These are phyloP conservation scores for Kryphioiulus occultus DNA, from an alignment of 2,888 invertebrate genomes.

Conservation along the genomic window DNA sequence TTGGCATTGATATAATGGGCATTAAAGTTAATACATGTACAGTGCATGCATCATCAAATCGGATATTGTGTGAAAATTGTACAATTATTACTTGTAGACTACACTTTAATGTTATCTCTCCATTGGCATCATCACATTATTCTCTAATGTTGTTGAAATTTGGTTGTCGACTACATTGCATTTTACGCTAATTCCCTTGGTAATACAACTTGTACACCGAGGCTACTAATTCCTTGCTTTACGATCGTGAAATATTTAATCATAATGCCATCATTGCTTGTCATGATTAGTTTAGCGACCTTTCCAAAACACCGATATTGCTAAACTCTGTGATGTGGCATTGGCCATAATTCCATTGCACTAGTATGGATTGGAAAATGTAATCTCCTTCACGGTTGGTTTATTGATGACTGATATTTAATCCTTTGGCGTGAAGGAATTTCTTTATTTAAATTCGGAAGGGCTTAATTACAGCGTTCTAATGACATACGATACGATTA, in stretches of 20 bases:
- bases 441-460: not conserved
- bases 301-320: not conserved
- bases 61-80: no score
- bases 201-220: not conserved
- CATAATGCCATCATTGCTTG: not conserved
- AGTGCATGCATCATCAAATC: no score
- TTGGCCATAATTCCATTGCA: not conserved
- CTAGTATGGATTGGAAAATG: not conserved
- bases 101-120: not conserved
- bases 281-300: slow-evolving; percentile 12
- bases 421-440: not conserved
- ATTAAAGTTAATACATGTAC: no score
- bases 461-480: not conserved
- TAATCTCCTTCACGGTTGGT: not conserved
- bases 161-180: not conserved
- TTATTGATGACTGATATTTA: slow-evolving; percentile 4
- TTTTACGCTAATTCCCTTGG: not conserved
- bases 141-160: not conserved
- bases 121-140: not conserved
- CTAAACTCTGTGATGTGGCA: not conserved
- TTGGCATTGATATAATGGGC: no score
- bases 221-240: no score
- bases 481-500: not conserved
- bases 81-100: not conserved
- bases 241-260: slow-evolving; percentile 2